Base-by-base conservation (phyloP, 1,140 invertebrate genomes). In the Drosophila nannoptera region DNA sequence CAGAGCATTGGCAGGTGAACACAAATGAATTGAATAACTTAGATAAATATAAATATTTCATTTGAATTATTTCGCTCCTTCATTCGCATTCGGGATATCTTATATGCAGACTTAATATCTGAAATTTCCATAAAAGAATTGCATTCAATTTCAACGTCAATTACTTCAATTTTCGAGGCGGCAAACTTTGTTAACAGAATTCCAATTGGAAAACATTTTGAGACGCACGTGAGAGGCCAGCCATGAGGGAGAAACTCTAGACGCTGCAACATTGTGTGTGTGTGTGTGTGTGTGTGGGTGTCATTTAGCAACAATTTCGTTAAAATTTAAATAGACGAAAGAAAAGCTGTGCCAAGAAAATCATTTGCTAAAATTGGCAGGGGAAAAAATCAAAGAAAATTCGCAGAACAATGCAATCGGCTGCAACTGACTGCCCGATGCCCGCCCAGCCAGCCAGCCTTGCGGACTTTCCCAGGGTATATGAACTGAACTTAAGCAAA, bases 251-350 rank as follows among this genome's bases (percentile, higher is more conserved):
- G 11, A 12, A 62, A 60, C 54, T 31, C 33, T 31, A 38, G 14
- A n/a, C 7, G 40, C 22, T 43, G 40, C 9, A 40, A 40, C 38
- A 14, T 38, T 49, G 4, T 4, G 2, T 40, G 2, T 52, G n/a
- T 42, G 22, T 12, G 14, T 60, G 4, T 59, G 8, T 48, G 32
- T 61, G 31, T 53, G 14, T 53, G 40, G 46, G 36, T 60, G 50
- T 72, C 52, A 68, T 68, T 68, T 55, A 55, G 33, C 42, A 68
- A 58, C 69, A 72, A 72, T 68, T 62, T 68, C 64, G 67, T 72
- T 72, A 68, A 72, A 62, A 68, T 68, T 68, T 72, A 72, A 72
- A 68, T 72, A 72, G 69, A 22, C 58, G 52, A 72, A 69, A 69
- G 55, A 61, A 67, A 68, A 68, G 52, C 49, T 58, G 58, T 72